Evolutionary conservation across 2,113 vertebrate genomes (phyloP), one percentile per base, ranked within the genome.

Genomic region (Tragelaphus strepsiceros): DNA sequence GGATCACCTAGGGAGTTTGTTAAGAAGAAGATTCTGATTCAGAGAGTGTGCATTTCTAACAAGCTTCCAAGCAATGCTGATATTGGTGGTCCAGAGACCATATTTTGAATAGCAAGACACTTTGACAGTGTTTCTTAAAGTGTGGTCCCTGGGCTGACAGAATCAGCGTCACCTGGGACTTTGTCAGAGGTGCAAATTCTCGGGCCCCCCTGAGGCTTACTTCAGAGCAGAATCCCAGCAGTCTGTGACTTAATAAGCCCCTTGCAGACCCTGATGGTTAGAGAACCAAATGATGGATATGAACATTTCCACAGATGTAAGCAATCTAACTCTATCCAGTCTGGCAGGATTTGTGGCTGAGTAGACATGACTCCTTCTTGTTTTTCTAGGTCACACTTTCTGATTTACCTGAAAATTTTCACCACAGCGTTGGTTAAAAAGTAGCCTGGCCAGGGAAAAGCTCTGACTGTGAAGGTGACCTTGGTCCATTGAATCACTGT

Each of bases 371-470:
- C 58, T 96, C 51, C 32, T 39, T 91, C 77, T 88, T 78, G 28
- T 92, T 93, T 97, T 96, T 85, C 80, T 74, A 96, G 80, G 91
- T 95, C 97, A 91, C 59, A 97, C 77, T 98, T 97, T 91, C 85
- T 96, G 95, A 98, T 87, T 77, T 86, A 97, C 98, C 96, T 98
- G 96, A 95, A 98, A 98, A 64, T 94, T 94, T 90, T 54, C 86
- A 96, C 94, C 35, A 81, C 24, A 80, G 62, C 93, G 97, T 94
- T 98, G 6, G 0, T 95, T 96, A 97, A 94, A 98, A 98, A 80
- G 80, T 87, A 92, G 83, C 93, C 84, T 87, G 92, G 61, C 78
- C 46, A 62, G 95, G 96, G 96, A 94, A 92, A 96, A 98, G 93
- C 89, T 98, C 82, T n/a, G 83, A 62, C 77, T 77, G 46, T 97